Conservation (phyloP, 92 coral and sea anemone species). For the Hydrozoanthus gracilis region DNA sequence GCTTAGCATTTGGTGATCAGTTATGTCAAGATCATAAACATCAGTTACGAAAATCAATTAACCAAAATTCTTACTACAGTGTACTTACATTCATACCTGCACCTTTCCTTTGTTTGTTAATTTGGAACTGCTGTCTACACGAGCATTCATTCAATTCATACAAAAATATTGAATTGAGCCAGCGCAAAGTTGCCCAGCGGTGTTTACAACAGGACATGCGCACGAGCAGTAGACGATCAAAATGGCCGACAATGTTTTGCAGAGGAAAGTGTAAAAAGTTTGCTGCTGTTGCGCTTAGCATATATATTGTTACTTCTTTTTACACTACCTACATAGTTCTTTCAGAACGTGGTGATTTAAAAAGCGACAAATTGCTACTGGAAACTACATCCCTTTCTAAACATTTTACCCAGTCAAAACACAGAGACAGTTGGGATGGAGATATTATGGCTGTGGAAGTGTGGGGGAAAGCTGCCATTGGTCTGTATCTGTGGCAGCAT, state of each 20-base stretch:
- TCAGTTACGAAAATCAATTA: too few species aligned
- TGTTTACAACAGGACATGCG: background rate
- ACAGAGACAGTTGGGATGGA: too few species aligned
- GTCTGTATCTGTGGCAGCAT: conserved; percentile 95
- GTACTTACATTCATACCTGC: conserved; percentile 50
- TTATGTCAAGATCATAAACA: too few species aligned
- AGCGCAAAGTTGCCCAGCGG: conserved; percentile 52
- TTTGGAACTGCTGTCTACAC: too few species aligned
- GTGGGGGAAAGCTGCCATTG: conserved; percentile 99
- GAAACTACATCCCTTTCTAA: conserved; percentile 1
- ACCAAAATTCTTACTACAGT: background rate
- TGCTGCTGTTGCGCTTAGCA: conserved; percentile 52
- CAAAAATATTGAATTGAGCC: background rate
- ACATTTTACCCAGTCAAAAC: background rate
- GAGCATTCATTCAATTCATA: too few species aligned
- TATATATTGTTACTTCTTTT: conserved; percentile 72
- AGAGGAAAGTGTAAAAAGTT: conserved; percentile 61
- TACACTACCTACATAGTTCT: conserved; percentile 70
- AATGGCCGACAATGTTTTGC: conserved; percentile 80
- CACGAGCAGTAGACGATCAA: conserved; percentile 59
- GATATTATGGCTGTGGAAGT: conserved; percentile 77
- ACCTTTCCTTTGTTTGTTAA: conserved; percentile 13
- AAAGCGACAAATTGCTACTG: background rate
- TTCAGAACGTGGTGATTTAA: conserved; percentile 18
- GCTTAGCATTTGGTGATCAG: too few species aligned